Conservation (phyloP, 2,113 vertebrate species). For the Pollachius pollachius region DNA sequence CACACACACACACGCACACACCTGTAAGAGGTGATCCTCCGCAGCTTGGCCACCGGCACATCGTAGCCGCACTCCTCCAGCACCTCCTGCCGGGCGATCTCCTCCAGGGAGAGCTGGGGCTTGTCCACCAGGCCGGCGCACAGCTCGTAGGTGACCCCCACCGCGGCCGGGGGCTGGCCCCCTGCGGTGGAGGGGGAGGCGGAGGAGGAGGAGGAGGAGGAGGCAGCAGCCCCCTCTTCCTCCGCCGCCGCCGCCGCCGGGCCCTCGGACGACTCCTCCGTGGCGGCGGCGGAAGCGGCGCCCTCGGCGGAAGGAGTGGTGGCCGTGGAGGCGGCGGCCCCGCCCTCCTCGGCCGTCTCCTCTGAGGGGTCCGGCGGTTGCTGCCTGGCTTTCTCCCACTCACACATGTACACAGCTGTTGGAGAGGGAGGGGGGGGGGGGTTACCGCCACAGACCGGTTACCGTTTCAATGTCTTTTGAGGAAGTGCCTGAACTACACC, state of each 20-base stretch:
- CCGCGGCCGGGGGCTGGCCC: conserved; percentile 71
- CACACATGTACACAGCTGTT: conserved; percentile 87
- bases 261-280: conserved; percentile 47
- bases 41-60: conserved; percentile 72
- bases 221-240: conserved; percentile 16
- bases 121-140: conserved; percentile 93
- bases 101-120: conserved; percentile 83
- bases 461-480: too few relatives aligned
- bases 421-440: not conserved
- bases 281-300: conserved; percentile 10
- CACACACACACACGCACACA: conserved; percentile 33
- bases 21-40: conserved; percentile 86
- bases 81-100: conserved; percentile 85
- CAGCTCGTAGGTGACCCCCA: conserved; percentile 87
- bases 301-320: not conserved
- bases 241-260: conserved; percentile 42
- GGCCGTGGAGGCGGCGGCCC: conserved; percentile 15
- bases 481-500: too few relatives aligned
- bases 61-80: conserved; percentile 91
- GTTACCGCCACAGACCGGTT: not conserved
- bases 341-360: conserved; percentile 43
- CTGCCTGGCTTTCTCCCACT: conserved; percentile 76
- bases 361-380: conserved; percentile 57
- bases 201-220: not conserved
- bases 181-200: conserved; percentile 15